Evolutionary conservation across 2,797 vertebrate genomes (phyloP).

Genomic region (Remorina albescens): DNA sequence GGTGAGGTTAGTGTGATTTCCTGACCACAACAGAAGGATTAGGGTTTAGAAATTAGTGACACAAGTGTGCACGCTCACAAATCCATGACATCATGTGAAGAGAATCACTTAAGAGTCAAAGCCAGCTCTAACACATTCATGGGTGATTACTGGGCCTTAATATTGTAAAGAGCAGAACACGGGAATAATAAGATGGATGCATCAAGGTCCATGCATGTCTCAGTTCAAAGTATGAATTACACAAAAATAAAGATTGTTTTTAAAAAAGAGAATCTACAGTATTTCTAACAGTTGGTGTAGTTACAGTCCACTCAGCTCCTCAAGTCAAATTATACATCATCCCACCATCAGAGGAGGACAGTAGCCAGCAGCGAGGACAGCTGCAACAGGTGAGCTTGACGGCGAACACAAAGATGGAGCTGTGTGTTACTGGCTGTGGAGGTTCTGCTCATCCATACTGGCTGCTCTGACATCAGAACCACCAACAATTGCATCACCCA

Average conservation of each 20-base stretch:
- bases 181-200: background rate
- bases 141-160: background rate
- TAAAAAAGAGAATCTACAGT: background rate
- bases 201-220: background rate
- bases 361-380: background rate
- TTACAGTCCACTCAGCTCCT: too few species aligned
- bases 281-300: background rate
- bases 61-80: background rate
- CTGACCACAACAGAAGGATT: slow-evolving; percentile 54
- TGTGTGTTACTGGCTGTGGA: too few species aligned
- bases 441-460: too few species aligned
- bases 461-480: too few species aligned
- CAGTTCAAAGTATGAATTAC: background rate
- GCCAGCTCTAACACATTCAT: background rate
- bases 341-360: background rate
- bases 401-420: too few species aligned
- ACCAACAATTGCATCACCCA: too few species aligned
- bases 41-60: slow-evolving; percentile 39
- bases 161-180: background rate
- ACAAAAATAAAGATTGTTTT: background rate
- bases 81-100: slow-evolving; percentile 41
- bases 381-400: background rate
- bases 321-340: too few species aligned
- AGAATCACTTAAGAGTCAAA: slow-evolving; percentile 12
- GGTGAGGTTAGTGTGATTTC: slow-evolving; percentile 28